Evolutionary conservation across 2,113 vertebrate genomes (phyloP), one percentile per base, ranked within the genome.

Genomic region (Vidua macroura): DNA sequence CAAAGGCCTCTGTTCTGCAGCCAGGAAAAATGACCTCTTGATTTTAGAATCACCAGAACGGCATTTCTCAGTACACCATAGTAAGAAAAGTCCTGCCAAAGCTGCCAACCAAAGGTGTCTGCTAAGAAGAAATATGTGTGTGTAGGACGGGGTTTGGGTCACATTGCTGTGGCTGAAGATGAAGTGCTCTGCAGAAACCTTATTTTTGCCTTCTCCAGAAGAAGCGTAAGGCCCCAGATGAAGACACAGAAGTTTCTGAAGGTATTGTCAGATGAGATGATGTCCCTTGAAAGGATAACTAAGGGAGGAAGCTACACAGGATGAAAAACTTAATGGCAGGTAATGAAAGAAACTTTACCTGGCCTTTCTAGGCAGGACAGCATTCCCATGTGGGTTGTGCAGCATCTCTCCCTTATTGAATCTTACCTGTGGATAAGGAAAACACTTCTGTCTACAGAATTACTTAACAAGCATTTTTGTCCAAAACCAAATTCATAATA

Each of bases 141-240:
- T 13, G 18, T 8, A 25, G 19, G 35, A 41, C 21, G 51, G 52
- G 46, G n/a, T 51, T 46, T 37, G 51, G n/a, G 55, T 78, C 41
- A 60, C 31, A 25, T 10, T 28, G 13, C 33, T 18, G 9, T 0
- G 3, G 39, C 51, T 83, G 70, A 33, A 48, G 64, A 53, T 3
- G 5, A 33, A 74, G 18, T 52, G 37, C 17, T 56, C 39, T 23
- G 33, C 33, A 78, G 35, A 69, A n/a, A 64, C 24, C 19, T 69
- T 41, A 16, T 0, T 35, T 85, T 73, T 74, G 14, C 16, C 51
- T 53, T 55, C 53, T 64, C n/a, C 7, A 49, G 49, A 64, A 55
- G 49, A 82, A 64, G 24, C 0, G 0, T 41, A 66, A 59, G 14
- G 30, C 18, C 5, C 15, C 12, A 76, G 43, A 46, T 37, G 35